Base-by-base conservation (phyloP, 2,113 vertebrate species). In the Phalacrocorax pelagicus region DNA sequence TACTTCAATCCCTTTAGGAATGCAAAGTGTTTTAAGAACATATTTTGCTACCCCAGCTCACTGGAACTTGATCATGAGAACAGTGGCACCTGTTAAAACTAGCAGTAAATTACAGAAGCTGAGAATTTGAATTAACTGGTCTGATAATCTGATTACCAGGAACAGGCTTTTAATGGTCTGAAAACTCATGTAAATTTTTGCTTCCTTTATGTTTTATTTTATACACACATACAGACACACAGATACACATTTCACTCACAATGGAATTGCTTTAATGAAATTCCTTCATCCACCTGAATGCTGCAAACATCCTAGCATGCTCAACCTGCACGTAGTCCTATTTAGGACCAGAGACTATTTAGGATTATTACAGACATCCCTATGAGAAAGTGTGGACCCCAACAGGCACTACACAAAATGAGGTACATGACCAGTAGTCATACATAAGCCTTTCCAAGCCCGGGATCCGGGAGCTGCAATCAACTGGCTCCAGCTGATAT, bases 1-100 rank as follows among this genome's bases (percentile, higher is more conserved):
- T 90, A 83, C 42, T 93, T 88, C 88, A 94, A 86, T 88, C 46
- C 47, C 14, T 88, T 85, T 88, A 94, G 66, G 86, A 94, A 92
- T 82, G 71, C 46, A 72, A 91, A 86, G 32, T 86, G 36, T 63
- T 95, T 90, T 88, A 79, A 83, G 88, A 81, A 42, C 0, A 0
- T n/a, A 73, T 63, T 94, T 96, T 91, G 2, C 69, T 73, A 96
- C 57, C 52, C 63, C 47, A 89, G 59, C 55, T 94, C 67, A 84
- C 32, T 86, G 40, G 58, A 86, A 80, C 32, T n/a, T 78, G 69
- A 81, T 90, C 49, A 22, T 81, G 90, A 91, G 75, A 80, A 86
- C 65, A 88, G 54, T 27, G 22, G 49, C 86, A 97, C 42, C 36
- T 85, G 83, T 86, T 97, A 83, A 83, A 95, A 86, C 36, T n/a